Conservation (phyloP, 2,888 invertebrate genomes). For the Ochropleura leucogaster region DNA sequence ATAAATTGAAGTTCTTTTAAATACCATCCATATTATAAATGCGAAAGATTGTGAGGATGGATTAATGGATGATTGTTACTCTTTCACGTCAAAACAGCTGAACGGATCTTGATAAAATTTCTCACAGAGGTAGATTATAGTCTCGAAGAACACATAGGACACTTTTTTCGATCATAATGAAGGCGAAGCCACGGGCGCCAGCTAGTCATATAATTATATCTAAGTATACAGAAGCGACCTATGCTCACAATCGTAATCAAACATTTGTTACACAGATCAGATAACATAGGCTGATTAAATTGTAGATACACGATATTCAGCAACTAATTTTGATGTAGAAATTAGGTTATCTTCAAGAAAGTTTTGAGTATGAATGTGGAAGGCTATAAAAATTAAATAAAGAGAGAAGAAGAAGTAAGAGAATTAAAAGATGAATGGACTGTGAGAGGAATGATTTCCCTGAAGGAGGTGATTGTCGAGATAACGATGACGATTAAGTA, state of each 20-base stretch:
- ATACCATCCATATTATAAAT: no score
- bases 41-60: no score
- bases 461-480: neutral
- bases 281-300: constrained; percentile 16
- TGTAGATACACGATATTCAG: neutral
- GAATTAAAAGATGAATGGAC: neutral
- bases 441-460: neutral
- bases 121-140: no score
- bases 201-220: no score
- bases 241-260: constrained; percentile 12
- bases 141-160: no score
- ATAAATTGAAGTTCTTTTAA: no score
- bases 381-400: neutral
- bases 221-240: constrained; percentile 12
- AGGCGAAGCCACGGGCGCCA: no score
- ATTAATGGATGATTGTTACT: no score
- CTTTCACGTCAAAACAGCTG: no score
- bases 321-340: constrained; percentile 8
- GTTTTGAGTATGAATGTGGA: neutral
- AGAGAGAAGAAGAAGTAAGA: neutral
- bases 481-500: neutral
- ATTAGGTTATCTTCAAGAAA: neutral
- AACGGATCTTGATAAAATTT: no score
- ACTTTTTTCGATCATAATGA: no score
- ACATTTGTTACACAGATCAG: constrained; percentile 15